Conservation (phyloP, 2,888 invertebrate genomes). For the Leuctra nigra region DNA sequence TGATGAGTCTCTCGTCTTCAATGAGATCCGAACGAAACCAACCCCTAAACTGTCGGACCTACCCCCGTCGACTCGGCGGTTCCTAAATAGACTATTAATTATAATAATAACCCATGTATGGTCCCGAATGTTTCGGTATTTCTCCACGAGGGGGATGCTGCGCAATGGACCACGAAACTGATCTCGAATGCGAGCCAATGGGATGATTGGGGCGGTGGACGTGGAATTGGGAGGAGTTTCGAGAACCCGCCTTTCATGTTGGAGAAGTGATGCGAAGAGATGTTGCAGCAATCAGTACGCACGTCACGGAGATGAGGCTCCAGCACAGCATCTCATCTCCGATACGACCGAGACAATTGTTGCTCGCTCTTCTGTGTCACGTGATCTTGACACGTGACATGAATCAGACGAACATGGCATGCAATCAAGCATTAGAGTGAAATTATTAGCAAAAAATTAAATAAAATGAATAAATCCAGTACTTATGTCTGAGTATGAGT, state of each 20-base stretch:
- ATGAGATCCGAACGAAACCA: not conserved
- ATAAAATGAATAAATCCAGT: no score
- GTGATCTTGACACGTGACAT: no score
- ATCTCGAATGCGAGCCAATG: slow-evolving; percentile 7
- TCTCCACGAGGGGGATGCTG: slow-evolving; percentile 6
- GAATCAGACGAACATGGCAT: no score
- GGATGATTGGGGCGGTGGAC: not conserved
- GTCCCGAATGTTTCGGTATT: not conserved
- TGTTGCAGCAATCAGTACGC: no score
- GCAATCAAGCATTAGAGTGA: no score
- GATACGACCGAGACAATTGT: no score
- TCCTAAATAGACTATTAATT: not conserved
- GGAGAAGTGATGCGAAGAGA: no score
- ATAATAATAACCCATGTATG: not conserved
- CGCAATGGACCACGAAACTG: slow-evolving; percentile 3
- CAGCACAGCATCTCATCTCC: no score
- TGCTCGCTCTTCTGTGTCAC: no score
- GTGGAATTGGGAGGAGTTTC: not conserved
- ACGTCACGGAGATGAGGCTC: no score
- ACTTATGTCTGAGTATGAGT: no score
- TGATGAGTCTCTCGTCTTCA: not conserved
- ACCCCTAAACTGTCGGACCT: not conserved
- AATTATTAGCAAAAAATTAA: no score
- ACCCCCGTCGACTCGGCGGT: not conserved
- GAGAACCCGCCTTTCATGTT: not conserved